These are phyloP conservation scores for Stramonita haemastoma DNA, from an alignment of 2,888 invertebrate species.

Conservation along the genomic window DNA sequence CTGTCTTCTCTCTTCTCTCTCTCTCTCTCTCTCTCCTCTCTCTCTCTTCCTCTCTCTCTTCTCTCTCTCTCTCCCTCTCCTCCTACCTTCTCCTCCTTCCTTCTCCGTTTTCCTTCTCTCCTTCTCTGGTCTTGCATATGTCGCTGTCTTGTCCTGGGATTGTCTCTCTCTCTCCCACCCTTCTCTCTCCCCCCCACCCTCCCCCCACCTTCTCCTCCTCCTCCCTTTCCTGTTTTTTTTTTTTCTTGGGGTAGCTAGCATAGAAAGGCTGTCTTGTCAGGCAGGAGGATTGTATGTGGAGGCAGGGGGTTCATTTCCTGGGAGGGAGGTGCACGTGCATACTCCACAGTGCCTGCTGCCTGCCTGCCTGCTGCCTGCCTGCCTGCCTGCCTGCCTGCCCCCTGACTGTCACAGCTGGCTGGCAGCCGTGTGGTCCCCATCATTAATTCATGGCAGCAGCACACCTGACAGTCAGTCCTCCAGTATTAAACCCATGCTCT, in stretches of 20 bases:
- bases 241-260: too few species aligned
- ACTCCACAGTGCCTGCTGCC: too few species aligned
- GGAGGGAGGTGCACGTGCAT: background rate
- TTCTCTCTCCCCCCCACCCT: background rate
- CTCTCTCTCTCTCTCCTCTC: too few species aligned
- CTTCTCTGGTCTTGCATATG: background rate
- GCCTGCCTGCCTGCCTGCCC: too few species aligned
- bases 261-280: background rate
- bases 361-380: too few species aligned
- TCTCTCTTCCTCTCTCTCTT: too few species aligned
- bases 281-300: background rate
- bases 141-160: background rate
- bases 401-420: background rate
- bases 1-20: too few species aligned
- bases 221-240: too few species aligned
- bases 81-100: background rate
- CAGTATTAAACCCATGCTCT: background rate
- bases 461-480: background rate
- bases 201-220: background rate
- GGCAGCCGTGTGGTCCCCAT: background rate
- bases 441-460: background rate
- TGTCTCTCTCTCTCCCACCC: too few species aligned
- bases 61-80: background rate
- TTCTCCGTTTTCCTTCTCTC: background rate
- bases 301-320: slow-evolving; percentile 10